Evolutionary conservation across 2,797 vertebrate genomes (phyloP).

Genomic region (Pseudotriccus pelzelni): DNA sequence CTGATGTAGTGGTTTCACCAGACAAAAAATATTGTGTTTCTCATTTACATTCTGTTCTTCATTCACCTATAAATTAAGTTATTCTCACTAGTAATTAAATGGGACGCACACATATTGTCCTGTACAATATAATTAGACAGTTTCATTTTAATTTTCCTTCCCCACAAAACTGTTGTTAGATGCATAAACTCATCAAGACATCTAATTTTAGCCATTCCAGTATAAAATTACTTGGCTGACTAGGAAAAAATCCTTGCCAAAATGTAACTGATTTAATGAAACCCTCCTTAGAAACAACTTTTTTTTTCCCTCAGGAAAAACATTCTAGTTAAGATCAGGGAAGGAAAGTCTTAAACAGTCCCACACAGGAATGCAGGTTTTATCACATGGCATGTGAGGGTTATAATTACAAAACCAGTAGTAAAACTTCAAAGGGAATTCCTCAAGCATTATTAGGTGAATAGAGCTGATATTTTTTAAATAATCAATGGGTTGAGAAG

Average conservation of each 20-base stretch:
- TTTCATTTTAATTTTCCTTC: neutral
- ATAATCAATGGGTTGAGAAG: neutral
- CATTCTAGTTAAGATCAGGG: neutral
- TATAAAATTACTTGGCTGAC: neutral
- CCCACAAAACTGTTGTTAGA: neutral
- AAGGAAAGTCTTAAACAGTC: neutral
- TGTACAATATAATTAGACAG: neutral
- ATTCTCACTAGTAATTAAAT: neutral
- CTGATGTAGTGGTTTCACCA: neutral
- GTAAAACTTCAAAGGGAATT: neutral
- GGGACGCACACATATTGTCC: neutral
- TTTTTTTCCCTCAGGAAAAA: neutral
- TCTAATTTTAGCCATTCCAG: neutral
- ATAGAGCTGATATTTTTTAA: neutral
- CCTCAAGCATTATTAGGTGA: neutral
- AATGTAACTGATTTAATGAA: neutral
- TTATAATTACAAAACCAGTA: neutral
- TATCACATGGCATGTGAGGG: neutral
- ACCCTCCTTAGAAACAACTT: rapidly evolving
- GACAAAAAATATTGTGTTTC: neutral
- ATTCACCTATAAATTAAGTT: neutral
- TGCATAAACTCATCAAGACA: neutral
- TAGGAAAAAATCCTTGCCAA: neutral
- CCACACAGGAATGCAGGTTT: rapidly evolving
- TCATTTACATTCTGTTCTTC: neutral